Percentiles rank a stretch among this genome's conserved stretches.
Conservation (phyloP, 2,888 invertebrate genomes). For the Hyalella azteca region DNA sequence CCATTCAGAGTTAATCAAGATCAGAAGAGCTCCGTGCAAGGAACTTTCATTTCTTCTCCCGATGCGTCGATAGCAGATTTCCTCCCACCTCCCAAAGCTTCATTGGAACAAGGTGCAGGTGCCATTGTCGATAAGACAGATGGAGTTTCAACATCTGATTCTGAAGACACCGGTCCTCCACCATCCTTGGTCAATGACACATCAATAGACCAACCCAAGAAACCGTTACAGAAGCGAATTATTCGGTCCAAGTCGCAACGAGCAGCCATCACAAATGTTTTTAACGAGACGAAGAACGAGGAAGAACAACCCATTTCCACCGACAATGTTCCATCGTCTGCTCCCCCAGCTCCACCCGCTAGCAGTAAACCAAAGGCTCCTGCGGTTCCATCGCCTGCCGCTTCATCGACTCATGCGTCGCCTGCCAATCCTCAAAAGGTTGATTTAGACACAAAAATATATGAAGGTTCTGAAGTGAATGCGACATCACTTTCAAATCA, state of each 20-base stretch:
- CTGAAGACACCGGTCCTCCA: background rate
- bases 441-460: too few species aligned
- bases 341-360: background rate
- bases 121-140: background rate
- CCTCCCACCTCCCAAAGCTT: background rate
- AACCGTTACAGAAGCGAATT: background rate
- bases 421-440: too few species aligned
- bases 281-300: background rate
- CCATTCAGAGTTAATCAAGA: background rate
- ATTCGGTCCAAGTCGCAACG: background rate
- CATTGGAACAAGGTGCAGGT: too few species aligned
- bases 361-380: background rate
- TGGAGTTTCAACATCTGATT: background rate
- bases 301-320: too few species aligned
- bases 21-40: background rate
- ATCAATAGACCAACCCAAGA: background rate
- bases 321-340: background rate
- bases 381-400: background rate
- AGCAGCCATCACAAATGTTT: background rate
- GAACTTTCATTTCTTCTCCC: background rate
- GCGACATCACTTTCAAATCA: too few species aligned
- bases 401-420: too few species aligned
- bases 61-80: background rate
- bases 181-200: background rate
- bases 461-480: too few species aligned